Conservation (phyloP, 2,113 vertebrate genomes). For the Rafetus swinhoei region DNA sequence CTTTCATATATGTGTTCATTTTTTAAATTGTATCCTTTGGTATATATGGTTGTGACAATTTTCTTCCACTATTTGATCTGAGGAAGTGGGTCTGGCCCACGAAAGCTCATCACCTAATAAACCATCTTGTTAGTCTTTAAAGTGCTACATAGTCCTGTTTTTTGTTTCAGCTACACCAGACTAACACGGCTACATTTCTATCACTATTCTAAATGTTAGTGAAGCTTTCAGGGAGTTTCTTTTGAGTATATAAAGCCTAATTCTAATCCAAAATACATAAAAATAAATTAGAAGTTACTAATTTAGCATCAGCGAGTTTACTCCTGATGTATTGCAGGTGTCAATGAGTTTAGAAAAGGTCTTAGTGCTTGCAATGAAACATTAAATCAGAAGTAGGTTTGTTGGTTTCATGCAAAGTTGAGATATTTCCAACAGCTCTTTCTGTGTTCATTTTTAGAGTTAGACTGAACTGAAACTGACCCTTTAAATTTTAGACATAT, state of each 20-base stretch:
- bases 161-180: no score
- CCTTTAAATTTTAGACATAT: neutral
- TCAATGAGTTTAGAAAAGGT: neutral
- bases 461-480: neutral
- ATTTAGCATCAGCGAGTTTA: neutral
- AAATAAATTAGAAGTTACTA: neutral
- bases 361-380: neutral
- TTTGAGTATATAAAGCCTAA: neutral
- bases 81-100: no score
- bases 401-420: neutral
- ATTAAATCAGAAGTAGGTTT: neutral
- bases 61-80: no score
- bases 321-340: neutral
- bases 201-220: neutral
- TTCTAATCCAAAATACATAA: neutral
- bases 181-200: no score
- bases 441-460: neutral
- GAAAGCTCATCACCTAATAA: no score
- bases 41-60: no score
- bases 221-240: constrained; percentile 1
- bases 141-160: no score
- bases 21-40: no score
- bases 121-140: no score
- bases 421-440: neutral
- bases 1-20: no score